Evolutionary conservation across 2,888 invertebrate species (phyloP).

Genomic region (Sthenelais limicola): DNA sequence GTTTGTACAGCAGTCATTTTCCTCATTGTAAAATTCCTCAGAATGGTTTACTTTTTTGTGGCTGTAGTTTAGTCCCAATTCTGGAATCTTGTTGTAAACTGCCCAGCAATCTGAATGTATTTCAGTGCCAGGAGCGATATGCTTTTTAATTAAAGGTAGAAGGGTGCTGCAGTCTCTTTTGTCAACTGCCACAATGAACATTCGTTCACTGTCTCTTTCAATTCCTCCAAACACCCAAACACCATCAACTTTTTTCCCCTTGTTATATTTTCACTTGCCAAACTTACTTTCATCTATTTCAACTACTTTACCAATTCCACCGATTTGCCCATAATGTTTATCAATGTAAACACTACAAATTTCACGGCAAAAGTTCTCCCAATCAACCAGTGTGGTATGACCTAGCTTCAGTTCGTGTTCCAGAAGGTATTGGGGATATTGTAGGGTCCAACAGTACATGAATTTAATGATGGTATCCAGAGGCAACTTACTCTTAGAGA

Average conservation of each 20-base stretch:
- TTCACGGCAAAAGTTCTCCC: no score
- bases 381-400: no score
- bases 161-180: slow-evolving; percentile 44
- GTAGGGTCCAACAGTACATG: no score
- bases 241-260: slow-evolving; percentile 49
- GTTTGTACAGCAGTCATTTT: slow-evolving; percentile 50
- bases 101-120: slow-evolving; percentile 50
- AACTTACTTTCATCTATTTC: slow-evolving; percentile 50
- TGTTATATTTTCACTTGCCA: slow-evolving; percentile 47
- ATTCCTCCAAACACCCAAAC: slow-evolving; percentile 55
- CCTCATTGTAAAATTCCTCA: slow-evolving; percentile 52
- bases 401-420: no score
- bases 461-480: no score
- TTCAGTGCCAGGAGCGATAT: slow-evolving; percentile 50
- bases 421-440: no score
- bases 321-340: slow-evolving; percentile 15
- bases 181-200: slow-evolving; percentile 50
- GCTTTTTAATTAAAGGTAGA: slow-evolving; percentile 49
- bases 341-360: background rate
- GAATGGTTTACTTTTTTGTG: slow-evolving; percentile 54
- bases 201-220: slow-evolving; percentile 47
- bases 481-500: no score
- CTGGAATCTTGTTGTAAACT: slow-evolving; percentile 43
- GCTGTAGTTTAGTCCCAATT: slow-evolving; percentile 48
- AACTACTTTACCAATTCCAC: slow-evolving; percentile 37